Base-by-base conservation (phyloP, 2,888 invertebrate genomes). In the Drosophila setosimentum region DNA sequence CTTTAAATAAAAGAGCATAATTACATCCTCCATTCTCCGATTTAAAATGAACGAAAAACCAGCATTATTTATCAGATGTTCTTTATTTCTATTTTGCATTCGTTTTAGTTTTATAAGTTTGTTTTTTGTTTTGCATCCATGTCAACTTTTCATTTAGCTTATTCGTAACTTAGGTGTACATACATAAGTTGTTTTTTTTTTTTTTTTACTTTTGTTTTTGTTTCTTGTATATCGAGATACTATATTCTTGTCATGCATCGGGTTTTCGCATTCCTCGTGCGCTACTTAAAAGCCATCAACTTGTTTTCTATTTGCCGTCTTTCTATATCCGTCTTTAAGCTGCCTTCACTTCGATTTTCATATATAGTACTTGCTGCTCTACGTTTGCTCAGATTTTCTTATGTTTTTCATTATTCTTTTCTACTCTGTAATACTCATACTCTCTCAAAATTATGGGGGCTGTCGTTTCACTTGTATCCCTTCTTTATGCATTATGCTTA, bases 71-170 rank as follows among this genome's bases (percentile, higher is more conserved):
- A 70, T 84, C 68, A 64, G 83, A 80, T 73, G 68, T 78, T 81
- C 78, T 85, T 83, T 82, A 82, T 83, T 89, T 84, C 68, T 80
- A 84, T 82, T 78, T 78, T 72, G 80, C 78, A 82, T 78, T 84
- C 69, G 71, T 63, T 61, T 82, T 89, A 87, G 80, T 69, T 84
- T 73, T 72, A 80, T 87, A 84, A 84, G 78, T 69, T 82, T 45
- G 7, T 45, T 42, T 45, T 63, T 45, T 60, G 32, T 68, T 63
- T 48, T 79, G 60, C 79, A 74, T 83, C 70, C 74, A 77, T 77
- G 66, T 84, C 82, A 85, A 87, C 71, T 76, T 75, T 71, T 81
- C 82, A 86, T 86, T 45, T 88, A 77, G 82, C 89, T 85, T 89
- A 85, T 69, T 59, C 57, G 32, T 85, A 87, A 84, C 85, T 86